These are phyloP conservation scores for Heliornis fulica DNA, from an alignment of 2,113 vertebrate species.

Conservation along the genomic window DNA sequence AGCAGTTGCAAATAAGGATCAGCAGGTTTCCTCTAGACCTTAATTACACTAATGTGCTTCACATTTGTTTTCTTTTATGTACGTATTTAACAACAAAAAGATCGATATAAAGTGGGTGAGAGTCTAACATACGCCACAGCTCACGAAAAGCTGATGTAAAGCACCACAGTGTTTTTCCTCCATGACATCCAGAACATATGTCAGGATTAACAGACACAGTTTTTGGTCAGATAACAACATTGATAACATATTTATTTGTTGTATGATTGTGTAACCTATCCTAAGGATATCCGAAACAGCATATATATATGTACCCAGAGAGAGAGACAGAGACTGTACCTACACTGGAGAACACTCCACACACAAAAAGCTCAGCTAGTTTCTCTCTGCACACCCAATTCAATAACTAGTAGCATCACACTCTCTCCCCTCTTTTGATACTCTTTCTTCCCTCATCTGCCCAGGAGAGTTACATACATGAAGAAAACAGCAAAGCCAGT, in stretches of 20 bases:
- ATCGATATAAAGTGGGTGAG: background rate
- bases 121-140: background rate
- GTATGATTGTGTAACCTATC: background rate
- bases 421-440: background rate
- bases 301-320: too few relatives aligned
- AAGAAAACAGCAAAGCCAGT: background rate
- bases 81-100: constrained; percentile 25
- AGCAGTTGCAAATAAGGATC: constrained; percentile 41
- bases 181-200: constrained; percentile 41
- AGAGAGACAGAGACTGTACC: too few relatives aligned
- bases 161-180: background rate
- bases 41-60: constrained; percentile 31
- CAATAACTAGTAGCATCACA: background rate
- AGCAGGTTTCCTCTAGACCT: constrained; percentile 38
- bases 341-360: background rate
- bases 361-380: background rate
- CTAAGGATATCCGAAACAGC: background rate
- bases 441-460: background rate
- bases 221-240: constrained; percentile 9
- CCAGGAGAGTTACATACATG: background rate
- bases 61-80: constrained; percentile 31
- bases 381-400: background rate
- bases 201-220: constrained; percentile 14
- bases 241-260: constrained; percentile 20
- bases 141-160: constrained; percentile 47